A percentile compares a stretch with the other conserved stretches of the same genome.
phyloP scores from a whole-genome alignment of 2,888 invertebrate species.

The Trichacis sp. region DNA sequence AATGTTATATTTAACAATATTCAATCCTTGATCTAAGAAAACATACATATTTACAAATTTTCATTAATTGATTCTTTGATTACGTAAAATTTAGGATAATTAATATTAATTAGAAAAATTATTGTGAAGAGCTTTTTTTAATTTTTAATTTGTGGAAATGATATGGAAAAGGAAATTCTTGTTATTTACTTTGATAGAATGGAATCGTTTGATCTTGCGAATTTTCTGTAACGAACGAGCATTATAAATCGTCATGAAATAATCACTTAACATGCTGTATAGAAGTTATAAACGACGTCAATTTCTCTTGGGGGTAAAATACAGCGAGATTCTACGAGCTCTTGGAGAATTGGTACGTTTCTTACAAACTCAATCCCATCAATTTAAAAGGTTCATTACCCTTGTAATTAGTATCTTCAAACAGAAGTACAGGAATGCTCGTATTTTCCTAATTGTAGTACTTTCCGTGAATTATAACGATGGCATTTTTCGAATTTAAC shows the following conservation, averaged over 20 bases:
- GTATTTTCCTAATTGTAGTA: neutral
- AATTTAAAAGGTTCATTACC: neutral
- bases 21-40: no score
- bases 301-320: neutral
- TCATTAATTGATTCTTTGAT: no score
- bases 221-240: neutral
- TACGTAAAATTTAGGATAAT: no score
- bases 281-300: neutral
- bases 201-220: neutral
- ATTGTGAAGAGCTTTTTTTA: no score
- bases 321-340: neutral
- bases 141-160: no score
- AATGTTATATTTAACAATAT: no score
- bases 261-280: slow-evolving; percentile 1
- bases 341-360: neutral
- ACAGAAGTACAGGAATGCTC: neutral
- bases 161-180: no score
- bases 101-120: no score
- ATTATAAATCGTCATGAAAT: neutral
- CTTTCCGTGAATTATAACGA: neutral
- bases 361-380: neutral
- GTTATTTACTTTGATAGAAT: no score
- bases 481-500: no score
- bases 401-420: neutral
- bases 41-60: no score